A percentile compares a stretch with the other conserved stretches of the same genome.
Evolutionary conservation across 2,888 invertebrate genomes (phyloP).

Genomic region (Philereme transversata): DNA sequence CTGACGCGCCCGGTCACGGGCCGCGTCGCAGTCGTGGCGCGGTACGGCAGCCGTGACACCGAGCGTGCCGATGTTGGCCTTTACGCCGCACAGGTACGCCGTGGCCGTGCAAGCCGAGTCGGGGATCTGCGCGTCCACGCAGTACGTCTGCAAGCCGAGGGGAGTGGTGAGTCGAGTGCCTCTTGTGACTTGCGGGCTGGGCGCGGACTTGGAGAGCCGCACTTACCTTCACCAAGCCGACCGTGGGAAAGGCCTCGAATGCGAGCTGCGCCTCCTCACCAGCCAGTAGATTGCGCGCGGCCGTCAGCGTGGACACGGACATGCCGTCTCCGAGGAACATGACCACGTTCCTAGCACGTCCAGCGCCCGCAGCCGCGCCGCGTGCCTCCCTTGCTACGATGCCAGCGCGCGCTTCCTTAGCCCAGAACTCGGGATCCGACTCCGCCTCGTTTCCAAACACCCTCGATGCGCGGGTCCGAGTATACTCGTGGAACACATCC

Average conservation of each 20-base stretch:
- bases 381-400: constrained; percentile 47
- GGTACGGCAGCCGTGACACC: constrained; percentile 86
- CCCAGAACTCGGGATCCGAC: constrained; percentile 70
- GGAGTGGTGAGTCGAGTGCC: neutral
- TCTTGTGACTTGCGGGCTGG: neutral
- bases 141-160: constrained; percentile 72
- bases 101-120: constrained; percentile 90
- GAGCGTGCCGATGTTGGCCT: constrained; percentile 86
- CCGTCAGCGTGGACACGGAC: constrained; percentile 88
- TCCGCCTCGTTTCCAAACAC: constrained; percentile 35
- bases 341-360: constrained; percentile 82
- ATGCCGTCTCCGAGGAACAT: constrained; percentile 91
- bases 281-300: constrained; percentile 85
- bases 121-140: constrained; percentile 85
- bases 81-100: constrained; percentile 87
- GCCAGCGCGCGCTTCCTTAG: constrained; percentile 63
- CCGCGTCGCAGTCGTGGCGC: constrained; percentile 84
- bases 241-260: constrained; percentile 86
- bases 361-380: constrained; percentile 36
- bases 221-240: constrained; percentile 86
- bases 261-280: constrained; percentile 85
- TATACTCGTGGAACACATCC: constrained; percentile 24
- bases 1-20: constrained; percentile 73
- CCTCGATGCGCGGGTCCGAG: neutral
- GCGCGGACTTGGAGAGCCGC: neutral